phyloP scores from a whole-genome alignment of 2,113 vertebrate species.

The Petrocephalus zakoni region DNA sequence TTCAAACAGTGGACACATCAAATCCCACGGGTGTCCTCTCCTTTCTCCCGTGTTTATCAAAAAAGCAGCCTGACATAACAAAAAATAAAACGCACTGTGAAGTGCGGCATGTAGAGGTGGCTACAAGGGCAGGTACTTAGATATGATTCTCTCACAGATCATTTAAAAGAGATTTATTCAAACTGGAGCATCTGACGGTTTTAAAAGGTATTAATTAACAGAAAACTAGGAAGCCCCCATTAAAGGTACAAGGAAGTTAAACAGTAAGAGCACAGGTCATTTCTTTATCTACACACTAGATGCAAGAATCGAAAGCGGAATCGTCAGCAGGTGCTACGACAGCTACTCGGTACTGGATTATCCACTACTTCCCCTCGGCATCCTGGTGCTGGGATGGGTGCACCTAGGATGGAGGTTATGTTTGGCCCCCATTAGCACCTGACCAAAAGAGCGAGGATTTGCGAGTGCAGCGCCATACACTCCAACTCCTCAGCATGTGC shows the following conservation, averaged over 20 bases:
- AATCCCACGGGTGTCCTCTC: constrained; percentile 24
- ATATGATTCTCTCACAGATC: constrained; percentile 24
- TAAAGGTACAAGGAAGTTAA: constrained; percentile 42
- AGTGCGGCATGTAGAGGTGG: background rate
- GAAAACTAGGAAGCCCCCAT: constrained; percentile 38
- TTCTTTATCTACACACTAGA: constrained; percentile 35
- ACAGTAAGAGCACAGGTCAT: constrained; percentile 31
- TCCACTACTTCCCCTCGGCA: constrained; percentile 18
- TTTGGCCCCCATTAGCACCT: constrained; percentile 36
- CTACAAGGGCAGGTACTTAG: constrained; percentile 27
- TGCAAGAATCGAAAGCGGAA: background rate
- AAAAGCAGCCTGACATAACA: constrained; percentile 30
- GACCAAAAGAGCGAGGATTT: background rate
- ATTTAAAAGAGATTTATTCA: constrained; percentile 37
- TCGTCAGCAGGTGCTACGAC: background rate
- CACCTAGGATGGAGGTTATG: constrained; percentile 43
- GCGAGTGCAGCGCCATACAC: constrained; percentile 36
- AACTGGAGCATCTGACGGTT: constrained; percentile 30
- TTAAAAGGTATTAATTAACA: background rate
- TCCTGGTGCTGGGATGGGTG: background rate
- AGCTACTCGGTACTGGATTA: constrained; percentile 17
- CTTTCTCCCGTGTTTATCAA: constrained; percentile 24
- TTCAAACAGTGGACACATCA: constrained; percentile 43
- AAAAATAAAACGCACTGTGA: constrained; percentile 13
- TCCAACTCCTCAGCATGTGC: constrained; percentile 33